Evolutionary conservation across 2,113 vertebrate species (phyloP).

Genomic region (Sander lucioperca): DNA sequence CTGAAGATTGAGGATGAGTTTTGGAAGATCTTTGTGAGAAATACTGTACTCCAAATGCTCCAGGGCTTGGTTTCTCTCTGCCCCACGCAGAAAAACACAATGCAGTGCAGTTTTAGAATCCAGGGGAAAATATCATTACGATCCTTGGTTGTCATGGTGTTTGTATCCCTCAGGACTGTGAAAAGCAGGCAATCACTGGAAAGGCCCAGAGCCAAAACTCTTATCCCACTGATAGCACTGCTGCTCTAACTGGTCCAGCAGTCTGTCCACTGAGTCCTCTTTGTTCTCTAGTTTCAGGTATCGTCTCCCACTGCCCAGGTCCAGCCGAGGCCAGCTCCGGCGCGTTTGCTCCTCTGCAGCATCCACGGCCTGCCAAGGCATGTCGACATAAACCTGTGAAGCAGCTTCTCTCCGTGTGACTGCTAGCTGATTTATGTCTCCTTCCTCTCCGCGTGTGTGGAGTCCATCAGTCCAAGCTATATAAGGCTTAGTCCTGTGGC

Average conservation of each 20-base stretch:
- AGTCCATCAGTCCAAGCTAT: not conserved
- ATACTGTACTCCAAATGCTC: slow-evolving; percentile 20
- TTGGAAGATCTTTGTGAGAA: slow-evolving; percentile 45
- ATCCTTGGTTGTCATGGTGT: not conserved
- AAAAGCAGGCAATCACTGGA: slow-evolving; percentile 69
- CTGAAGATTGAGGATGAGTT: slow-evolving; percentile 21
- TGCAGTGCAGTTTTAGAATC: slow-evolving; percentile 17
- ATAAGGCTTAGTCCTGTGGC: slow-evolving; percentile 78
- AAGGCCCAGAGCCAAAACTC: slow-evolving; percentile 79
- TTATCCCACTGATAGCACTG: slow-evolving; percentile 73
- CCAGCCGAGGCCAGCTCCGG: slow-evolving; percentile 92
- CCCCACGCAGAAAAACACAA: slow-evolving; percentile 1
- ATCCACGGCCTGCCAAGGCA: slow-evolving; percentile 56
- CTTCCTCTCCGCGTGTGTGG: accelerated
- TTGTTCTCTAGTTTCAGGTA: slow-evolving; percentile 89
- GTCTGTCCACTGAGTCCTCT: slow-evolving; percentile 85
- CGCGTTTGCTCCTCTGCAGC: slow-evolving; percentile 83
- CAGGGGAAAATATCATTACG: slow-evolving; percentile 4
- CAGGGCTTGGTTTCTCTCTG: not conserved
- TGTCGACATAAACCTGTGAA: slow-evolving; percentile 75
- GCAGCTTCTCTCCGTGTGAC: slow-evolving; percentile 39
- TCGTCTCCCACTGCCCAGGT: slow-evolving; percentile 83
- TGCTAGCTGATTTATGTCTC: not conserved
- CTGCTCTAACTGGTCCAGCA: slow-evolving; percentile 81
- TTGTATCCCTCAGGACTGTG: slow-evolving; percentile 4